Percentiles rank a stretch among this genome's conserved stretches.
phyloP scores from a whole-genome alignment of 2,113 vertebrate species.

The Pachycephala philippinensis region DNA sequence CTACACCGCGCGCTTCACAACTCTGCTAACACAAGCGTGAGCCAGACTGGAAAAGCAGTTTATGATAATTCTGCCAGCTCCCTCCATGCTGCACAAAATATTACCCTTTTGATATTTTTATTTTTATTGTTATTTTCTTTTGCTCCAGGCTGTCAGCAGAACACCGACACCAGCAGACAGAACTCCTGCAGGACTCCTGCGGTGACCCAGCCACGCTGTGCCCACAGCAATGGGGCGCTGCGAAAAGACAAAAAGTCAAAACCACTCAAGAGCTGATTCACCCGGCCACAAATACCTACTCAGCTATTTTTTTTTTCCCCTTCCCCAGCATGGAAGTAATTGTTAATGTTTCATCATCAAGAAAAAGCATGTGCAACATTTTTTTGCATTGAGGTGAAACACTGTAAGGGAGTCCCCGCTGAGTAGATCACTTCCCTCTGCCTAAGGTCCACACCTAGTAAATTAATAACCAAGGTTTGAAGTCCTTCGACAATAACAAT shows the following conservation, averaged over 20 bases:
- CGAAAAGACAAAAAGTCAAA: background rate
- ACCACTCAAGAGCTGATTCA: background rate
- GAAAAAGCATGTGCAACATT: background rate
- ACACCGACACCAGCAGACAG: background rate
- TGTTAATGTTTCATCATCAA: background rate
- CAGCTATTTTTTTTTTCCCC: background rate
- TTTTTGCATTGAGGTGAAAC: background rate
- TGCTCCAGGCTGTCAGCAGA: background rate
- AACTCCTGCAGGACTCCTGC: background rate
- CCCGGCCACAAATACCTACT: background rate
- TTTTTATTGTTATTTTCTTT: background rate
- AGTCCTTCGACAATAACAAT: background rate
- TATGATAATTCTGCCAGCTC: background rate
- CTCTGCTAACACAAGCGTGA: background rate
- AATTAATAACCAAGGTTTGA: background rate
- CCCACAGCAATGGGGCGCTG: background rate
- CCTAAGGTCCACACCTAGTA: background rate
- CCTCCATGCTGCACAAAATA: no score
- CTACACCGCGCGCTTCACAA: background rate
- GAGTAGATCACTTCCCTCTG: background rate
- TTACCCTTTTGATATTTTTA: no score
- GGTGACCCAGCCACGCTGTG: rapidly evolving
- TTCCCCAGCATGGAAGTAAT: background rate
- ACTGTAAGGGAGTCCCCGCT: background rate
- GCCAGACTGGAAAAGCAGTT: background rate